Conservation (phyloP, 1,140 invertebrate species). For the Xylocopa sonorina region DNA sequence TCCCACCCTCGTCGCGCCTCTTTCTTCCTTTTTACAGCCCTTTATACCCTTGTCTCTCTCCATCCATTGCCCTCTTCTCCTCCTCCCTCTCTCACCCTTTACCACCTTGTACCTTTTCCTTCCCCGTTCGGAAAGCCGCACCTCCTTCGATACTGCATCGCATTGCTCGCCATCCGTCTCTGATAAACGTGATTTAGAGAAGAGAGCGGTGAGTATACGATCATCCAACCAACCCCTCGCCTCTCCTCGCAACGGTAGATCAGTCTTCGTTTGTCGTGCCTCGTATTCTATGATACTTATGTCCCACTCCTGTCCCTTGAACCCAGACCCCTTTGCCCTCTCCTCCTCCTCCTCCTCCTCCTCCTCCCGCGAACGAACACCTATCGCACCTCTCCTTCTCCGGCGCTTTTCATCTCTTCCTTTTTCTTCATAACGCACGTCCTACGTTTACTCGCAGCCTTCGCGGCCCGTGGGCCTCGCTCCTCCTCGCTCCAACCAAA, state of each 20-base stretch:
- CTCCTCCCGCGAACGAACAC: too few species aligned
- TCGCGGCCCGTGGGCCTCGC: neutral
- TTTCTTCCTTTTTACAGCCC: too few species aligned
- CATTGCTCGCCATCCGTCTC: conserved; percentile 51
- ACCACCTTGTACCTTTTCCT: neutral
- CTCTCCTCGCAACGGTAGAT: neutral
- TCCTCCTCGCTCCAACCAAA: conserved; percentile 1
- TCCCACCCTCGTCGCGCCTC: neutral
- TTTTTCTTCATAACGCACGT: neutral
- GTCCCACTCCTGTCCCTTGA: conserved; percentile 24
- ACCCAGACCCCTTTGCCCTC: conserved; percentile 25
- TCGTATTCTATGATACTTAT: neutral
- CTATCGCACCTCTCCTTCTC: conserved; percentile 33
- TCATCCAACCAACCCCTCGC: conserved; percentile 20
- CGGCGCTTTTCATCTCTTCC: conserved; percentile 33
- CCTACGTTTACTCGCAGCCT: conserved; percentile 8
- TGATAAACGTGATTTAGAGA: conserved; percentile 79
- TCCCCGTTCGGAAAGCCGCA: conserved; percentile 28
- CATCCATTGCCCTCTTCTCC: neutral
- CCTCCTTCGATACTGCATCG: conserved; percentile 52
- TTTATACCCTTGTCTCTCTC: neutral
- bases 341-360: too few species aligned
- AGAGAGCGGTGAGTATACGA: conserved; percentile 54
- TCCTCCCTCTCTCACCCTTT: neutral
- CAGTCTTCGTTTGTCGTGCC: conserved; percentile 26